Evolutionary conservation across 2,797 vertebrate genomes (phyloP), one percentile per base, ranked within the genome.

Genomic region (Notoglanidium macrostoma): DNA sequence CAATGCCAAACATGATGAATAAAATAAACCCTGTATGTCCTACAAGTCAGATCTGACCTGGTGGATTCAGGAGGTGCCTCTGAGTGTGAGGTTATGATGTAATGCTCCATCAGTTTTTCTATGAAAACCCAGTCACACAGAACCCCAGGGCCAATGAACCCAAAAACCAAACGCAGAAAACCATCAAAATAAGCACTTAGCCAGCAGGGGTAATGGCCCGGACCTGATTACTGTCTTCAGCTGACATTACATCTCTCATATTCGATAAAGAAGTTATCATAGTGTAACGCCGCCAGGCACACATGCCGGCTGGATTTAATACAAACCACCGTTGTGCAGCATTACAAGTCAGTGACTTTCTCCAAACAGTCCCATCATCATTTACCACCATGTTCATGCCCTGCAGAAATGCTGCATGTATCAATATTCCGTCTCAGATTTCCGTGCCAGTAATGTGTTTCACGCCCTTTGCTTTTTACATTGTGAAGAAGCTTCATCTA

Each of bases 171-270:
- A 85, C 40, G 87, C 88, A 67, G 65, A 84, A 68, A 82, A 46
- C 70, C 86, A 90, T 91, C 87, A 88, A 32, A 88, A 91, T 86
- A 91, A 91, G 79, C 87, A 86, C 89, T 91, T 88, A 89, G 88
- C 87, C 88, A 91, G 90, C 90, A 86, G 78, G 72, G 79, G 89
- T 87, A 91, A 91, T 87, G 86, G 86, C 49, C 91, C 84, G 80
- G 79, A 87, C 90, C 88, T 90, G 91, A 91, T 89, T 90, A 88
- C 90, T 63, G 89, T 90, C 89, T 89, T 44, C 74, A 57, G 82
- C 81, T 76, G 85, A 88, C 85, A 88, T 90, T 86, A 85, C 32
- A 29, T 83, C 86, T 78, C 88, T 87, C 80, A 81, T 82, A 84
- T 83, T 88, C 86, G 88, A 86, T 86, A 85, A 85, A 88, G 88